Base-by-base conservation (phyloP, 2,888 invertebrate genomes). In the Gisinianus flammeolus region DNA sequence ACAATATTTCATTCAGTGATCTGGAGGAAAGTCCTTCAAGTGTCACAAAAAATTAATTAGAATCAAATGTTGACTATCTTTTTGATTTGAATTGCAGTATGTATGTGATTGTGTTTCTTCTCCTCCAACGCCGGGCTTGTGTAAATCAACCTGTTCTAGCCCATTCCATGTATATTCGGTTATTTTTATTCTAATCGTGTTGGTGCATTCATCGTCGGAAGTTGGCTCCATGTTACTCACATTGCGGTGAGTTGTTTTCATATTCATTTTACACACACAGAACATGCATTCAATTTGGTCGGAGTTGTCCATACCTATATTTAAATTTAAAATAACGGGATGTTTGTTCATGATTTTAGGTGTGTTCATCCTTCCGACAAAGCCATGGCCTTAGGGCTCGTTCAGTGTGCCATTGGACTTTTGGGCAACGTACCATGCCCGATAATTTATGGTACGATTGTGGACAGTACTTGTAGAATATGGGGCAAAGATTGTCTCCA, bases 341-440 rank as follows among this genome's bases (percentile, higher is more conserved):
- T n/a, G n/a, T n/a, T n/a, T n/a, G n/a, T n/a, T n/a, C n/a, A n/a
- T n/a, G n/a, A 44, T 19, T 16, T 96, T 87, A 91, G 96, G 74
- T 96, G 96, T 87, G 96, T 96, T 19, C 94, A 95, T 87, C 94
- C 95, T 54, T 90, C 92, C 89, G 96, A 96, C 87, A 96, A 96
- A 87, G 95, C 96, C 76, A 95, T 96, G 95, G 96, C 96, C 80
- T 91, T 96, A 88, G 96, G 96, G 4, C 91, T 96, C 86, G 95
- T 96, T 86, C 95, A 95, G 87, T 95, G 95, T 88, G 95, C 96
- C 78, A 95, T 96, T 83, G 96, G 96, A 78, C 90, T 96, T 83
- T 95, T 96, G 88, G 96, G 90, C 89, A 96, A 96, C 88, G 95
- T 96, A 86, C 96, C 96, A 85, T 96, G 96, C 87, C 95, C 96